Percentiles rank a stretch among this genome's conserved stretches.
Evolutionary conservation across 2,797 vertebrate species (phyloP).

Genomic region (Galagoides demidoff): DNA sequence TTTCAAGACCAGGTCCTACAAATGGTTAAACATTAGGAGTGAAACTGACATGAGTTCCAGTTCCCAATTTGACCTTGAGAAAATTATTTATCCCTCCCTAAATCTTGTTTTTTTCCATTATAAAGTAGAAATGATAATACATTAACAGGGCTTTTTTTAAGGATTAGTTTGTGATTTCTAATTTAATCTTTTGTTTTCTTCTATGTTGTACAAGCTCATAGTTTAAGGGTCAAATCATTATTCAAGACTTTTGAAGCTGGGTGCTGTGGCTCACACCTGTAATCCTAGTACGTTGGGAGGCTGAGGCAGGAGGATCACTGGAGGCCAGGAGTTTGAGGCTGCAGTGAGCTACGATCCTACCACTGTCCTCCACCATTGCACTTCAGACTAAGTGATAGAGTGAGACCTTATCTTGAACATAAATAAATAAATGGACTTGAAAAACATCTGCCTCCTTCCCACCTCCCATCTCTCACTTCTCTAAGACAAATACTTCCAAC

Average conservation of each 20-base stretch:
- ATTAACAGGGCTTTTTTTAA: neutral
- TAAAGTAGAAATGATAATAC: neutral
- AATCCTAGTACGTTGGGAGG: neutral
- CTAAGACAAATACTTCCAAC: neutral
- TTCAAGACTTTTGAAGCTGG: neutral
- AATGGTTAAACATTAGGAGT: neutral
- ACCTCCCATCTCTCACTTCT: neutral
- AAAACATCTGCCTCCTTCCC: neutral
- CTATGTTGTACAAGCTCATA: neutral
- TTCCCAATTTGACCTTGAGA: neutral
- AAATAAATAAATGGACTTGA: neutral
- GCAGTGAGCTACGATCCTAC: neutral
- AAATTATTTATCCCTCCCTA: neutral
- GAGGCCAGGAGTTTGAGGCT: neutral
- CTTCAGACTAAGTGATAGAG: neutral
- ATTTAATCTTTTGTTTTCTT: neutral
- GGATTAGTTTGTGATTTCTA: neutral
- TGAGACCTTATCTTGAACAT: neutral
- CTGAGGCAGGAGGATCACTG: neutral
- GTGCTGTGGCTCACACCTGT: neutral
- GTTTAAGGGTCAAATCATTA: neutral
- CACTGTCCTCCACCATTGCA: neutral
- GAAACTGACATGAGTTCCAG: neutral
- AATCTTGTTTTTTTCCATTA: neutral
- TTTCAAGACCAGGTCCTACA: neutral